Conservation (phyloP, 2,888 invertebrate species). For the Gymnoscelis rufifasciata region DNA sequence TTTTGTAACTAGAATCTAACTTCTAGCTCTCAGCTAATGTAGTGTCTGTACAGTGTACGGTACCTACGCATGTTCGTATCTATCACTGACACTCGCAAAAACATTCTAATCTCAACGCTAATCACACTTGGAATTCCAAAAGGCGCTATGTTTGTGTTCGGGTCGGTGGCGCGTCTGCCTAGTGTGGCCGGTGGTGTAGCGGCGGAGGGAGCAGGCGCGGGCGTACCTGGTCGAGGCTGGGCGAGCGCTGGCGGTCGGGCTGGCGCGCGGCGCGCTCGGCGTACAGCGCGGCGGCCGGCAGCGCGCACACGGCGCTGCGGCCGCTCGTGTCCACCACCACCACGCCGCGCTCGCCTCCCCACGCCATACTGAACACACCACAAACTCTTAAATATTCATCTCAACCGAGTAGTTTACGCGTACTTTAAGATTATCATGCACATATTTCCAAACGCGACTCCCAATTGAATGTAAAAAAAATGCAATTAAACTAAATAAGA, state of each 20-base stretch:
- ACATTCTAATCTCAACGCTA: conserved; percentile 1
- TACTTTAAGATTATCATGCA: no score
- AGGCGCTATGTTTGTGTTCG: no score
- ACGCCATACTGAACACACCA: conserved; percentile 91
- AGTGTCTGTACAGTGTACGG: not conserved
- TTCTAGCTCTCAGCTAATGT: not conserved
- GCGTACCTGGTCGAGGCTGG: conserved; percentile 91
- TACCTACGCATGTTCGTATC: not conserved
- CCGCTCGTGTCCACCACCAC: conserved; percentile 97
- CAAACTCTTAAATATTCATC: not conserved
- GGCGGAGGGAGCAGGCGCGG: not conserved
- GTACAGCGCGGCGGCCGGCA: conserved; percentile 94
- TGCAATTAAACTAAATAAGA: no score
- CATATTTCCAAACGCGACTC: no score
- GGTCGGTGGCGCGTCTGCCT: no score
- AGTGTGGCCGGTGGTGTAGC: not conserved
- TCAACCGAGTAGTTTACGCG: not conserved
- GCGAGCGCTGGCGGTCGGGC: conserved; percentile 86
- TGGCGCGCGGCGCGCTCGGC: conserved; percentile 84
- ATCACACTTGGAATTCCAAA: no score
- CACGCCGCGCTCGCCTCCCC: conserved; percentile 97
- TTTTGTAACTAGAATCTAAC: not conserved
- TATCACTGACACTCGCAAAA: conserved; percentile 5
- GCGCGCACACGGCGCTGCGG: conserved; percentile 91
- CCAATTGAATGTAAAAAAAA: no score